Conservation (phyloP, 2,888 invertebrate genomes). For the Alentia gelatinosa region DNA sequence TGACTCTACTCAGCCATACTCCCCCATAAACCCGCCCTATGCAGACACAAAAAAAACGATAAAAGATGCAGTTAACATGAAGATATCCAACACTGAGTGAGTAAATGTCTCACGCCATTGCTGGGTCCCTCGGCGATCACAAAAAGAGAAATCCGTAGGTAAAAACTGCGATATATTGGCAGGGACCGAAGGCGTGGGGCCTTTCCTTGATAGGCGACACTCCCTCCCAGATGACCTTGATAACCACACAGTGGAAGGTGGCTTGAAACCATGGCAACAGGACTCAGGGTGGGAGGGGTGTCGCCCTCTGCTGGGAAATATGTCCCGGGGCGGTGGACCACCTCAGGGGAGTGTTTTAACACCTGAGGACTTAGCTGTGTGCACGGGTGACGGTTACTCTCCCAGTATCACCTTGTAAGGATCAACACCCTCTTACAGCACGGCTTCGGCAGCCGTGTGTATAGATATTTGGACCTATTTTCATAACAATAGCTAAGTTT, state of each 20-base stretch:
- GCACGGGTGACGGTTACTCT: background rate
- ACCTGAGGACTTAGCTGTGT: background rate
- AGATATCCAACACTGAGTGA: too few species aligned
- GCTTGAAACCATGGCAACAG: background rate
- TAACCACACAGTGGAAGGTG: background rate
- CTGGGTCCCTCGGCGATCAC: too few species aligned
- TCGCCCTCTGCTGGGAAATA: background rate
- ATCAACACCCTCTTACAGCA: too few species aligned
- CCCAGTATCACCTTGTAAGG: background rate
- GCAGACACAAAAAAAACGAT: too few species aligned
- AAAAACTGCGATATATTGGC: too few species aligned
- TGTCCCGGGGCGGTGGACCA: background rate
- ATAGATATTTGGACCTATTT: background rate
- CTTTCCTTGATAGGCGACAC: background rate
- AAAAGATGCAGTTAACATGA: too few species aligned
- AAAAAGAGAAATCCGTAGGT: too few species aligned
- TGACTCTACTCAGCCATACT: too few species aligned
- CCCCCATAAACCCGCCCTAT: too few species aligned
- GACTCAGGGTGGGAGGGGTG: background rate
- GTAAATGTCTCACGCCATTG: too few species aligned
- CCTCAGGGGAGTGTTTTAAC: background rate
- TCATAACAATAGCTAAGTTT: background rate
- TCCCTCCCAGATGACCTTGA: background rate
- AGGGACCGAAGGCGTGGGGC: background rate
- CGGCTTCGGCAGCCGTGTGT: too few species aligned